Conservation (phyloP, 2,797 vertebrate genomes). For the Phoeniculus purpureus region DNA sequence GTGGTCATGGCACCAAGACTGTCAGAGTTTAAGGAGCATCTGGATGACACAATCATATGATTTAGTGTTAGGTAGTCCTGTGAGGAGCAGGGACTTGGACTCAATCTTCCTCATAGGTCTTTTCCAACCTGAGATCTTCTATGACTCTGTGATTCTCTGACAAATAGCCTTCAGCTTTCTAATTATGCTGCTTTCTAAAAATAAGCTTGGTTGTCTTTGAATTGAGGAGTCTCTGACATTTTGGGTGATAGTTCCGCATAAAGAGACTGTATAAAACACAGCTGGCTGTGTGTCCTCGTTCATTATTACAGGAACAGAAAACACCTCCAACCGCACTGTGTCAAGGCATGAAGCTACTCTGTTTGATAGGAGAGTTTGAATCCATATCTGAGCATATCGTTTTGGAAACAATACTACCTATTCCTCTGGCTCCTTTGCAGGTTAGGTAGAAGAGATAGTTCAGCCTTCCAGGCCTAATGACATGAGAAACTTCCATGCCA, state of each 20-base stretch:
- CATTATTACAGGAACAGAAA: background rate
- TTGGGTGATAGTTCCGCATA: background rate
- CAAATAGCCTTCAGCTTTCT: background rate
- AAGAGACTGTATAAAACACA: background rate
- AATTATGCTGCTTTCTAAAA: background rate
- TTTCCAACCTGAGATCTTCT: background rate
- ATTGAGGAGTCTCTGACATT: background rate
- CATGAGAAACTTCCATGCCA: too few relatives aligned
- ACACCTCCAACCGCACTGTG: background rate
- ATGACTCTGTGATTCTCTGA: background rate
- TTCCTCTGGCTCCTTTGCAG: background rate
- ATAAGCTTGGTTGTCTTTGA: background rate
- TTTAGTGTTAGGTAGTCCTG: background rate
- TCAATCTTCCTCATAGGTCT: background rate
- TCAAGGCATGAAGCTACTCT: background rate
- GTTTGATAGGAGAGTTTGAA: background rate
- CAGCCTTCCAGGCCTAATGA: background rate
- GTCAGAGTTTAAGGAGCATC: background rate
- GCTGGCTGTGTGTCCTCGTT: background rate
- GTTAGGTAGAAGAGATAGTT: background rate
- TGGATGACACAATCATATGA: accelerated
- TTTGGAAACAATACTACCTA: background rate
- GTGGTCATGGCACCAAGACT: background rate
- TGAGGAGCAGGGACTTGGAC: accelerated
- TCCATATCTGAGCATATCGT: background rate